These are phyloP conservation scores for Argynnis bischoffii DNA, from an alignment of 2,888 invertebrate genomes.

Conservation along the genomic window DNA sequence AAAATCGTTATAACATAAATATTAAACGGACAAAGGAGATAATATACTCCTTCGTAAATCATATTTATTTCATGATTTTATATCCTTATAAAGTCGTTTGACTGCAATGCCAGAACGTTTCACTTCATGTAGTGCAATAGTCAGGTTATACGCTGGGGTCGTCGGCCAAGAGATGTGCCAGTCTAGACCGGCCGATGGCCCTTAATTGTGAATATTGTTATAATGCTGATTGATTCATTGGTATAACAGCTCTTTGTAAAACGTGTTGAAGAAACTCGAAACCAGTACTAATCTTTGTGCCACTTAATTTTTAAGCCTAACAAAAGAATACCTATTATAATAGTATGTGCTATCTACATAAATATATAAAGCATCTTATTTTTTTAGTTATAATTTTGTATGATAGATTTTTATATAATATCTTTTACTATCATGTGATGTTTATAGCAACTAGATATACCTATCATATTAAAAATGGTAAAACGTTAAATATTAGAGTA, in stretches of 20 bases:
- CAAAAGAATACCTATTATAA: too few species aligned
- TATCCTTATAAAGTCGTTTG: neutral
- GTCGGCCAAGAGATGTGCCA: constrained; percentile 30
- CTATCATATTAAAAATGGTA: too few species aligned
- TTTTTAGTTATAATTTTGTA: too few species aligned
- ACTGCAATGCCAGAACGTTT: constrained; percentile 4
- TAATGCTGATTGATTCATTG: constrained; percentile 41
- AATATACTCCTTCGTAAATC: neutral
- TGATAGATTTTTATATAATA: too few species aligned
- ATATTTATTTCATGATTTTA: neutral
- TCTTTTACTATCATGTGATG: too few species aligned
- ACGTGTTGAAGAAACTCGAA: constrained; percentile 8
- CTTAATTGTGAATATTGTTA: constrained; percentile 38
- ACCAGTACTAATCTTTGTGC: neutral
- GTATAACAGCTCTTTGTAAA: constrained; percentile 27
- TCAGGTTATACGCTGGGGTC: constrained; percentile 24
- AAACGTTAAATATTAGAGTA: too few species aligned
- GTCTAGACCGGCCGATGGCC: constrained; percentile 35
- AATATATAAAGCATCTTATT: too few species aligned
- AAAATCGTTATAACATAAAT: too few species aligned
- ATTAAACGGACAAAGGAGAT: too few species aligned
- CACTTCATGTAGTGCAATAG: constrained; percentile 15
- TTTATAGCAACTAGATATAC: too few species aligned
- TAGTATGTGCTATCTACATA: too few species aligned
- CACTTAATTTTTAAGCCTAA: too few species aligned